Base-by-base conservation (phyloP, 2,888 invertebrate genomes). In the Caenorhabditis plicata region DNA sequence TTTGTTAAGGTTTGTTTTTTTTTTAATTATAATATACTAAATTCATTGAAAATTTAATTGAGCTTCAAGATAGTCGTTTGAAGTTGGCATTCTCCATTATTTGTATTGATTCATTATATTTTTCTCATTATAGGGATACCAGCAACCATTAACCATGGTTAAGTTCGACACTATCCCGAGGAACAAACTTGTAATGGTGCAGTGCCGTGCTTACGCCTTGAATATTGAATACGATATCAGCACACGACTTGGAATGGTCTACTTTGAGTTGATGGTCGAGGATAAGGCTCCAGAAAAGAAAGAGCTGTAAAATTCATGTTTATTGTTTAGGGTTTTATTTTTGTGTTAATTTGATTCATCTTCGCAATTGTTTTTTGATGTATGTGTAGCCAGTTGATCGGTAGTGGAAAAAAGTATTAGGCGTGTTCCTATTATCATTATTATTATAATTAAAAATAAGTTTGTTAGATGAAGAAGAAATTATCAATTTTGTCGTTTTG, bases 221-320 rank as follows among this genome's bases (percentile, higher is more conserved):
- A 85, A 85, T 77, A 83, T 85, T 69, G 71, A 86, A 73, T 91
- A 92, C 84, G 88, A 92, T 85, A 88, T 90, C 81, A 87, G 88
- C 83, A 90, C 73, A 22, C 60, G 75, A n/a, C 73, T 76, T 42
- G 81, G 81, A 50, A 70, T 81, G 67, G 79, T 81, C 22, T 75
- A 80, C 53, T 81, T 81, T 54, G 81, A 81, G 56, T 41, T 80
- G 35, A 60, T 80, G 64, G 58, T 67, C 23, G 64, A 69, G 44
- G 69, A 69, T 52, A 62, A 62, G 48, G 31, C 33, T 17, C 33
- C 35, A 15, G 45, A 15, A 2, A 46, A 60, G 47, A 49, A 53
- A 32, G 60, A 60, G 38, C 47, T 60, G 60, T 60, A 60, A 33
- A 50, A 15, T 22, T n/a, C 3, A 7, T 22, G 11, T 31, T 17